Evolutionary conservation across 2,888 invertebrate genomes (phyloP).

Genomic region (Cyclophora punctaria): DNA sequence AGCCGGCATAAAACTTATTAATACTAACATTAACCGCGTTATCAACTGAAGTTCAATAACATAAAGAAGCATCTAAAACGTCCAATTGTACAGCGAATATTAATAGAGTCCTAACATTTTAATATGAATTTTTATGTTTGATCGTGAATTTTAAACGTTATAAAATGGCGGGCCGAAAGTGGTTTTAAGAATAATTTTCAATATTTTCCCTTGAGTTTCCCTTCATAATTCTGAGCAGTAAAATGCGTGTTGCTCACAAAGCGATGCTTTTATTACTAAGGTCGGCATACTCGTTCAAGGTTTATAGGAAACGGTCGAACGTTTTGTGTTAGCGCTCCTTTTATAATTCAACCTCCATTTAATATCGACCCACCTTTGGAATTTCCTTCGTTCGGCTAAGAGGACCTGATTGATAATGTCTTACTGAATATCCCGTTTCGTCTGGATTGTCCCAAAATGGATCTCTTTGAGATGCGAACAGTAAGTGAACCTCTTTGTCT

Average conservation of each 20-base stretch:
- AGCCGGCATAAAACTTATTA: no score
- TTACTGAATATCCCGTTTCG: constrained; percentile 3
- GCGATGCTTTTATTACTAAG: constrained; percentile 31
- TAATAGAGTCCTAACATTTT: no score
- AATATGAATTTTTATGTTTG: no score
- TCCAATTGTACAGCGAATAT: no score
- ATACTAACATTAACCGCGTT: no score
- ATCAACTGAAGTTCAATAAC: no score
- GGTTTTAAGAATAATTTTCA: no score
- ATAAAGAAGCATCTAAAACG: no score
- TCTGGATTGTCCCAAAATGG: background rate
- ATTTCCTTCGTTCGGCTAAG: constrained; percentile 12
- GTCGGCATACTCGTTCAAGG: constrained; percentile 45
- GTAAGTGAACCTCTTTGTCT: no score
- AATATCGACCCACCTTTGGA: constrained; percentile 18
- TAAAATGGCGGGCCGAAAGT: no score
- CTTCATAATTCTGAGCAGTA: constrained; percentile 25
- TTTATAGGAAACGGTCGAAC: constrained; percentile 29
- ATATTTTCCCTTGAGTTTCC: constrained; percentile 13
- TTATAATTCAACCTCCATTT: constrained; percentile 22
- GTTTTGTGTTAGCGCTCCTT: constrained; percentile 27
- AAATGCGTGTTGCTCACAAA: constrained; percentile 27
- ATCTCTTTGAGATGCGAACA: no score
- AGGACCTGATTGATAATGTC: constrained; percentile 7
- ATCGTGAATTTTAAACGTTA: no score